Base-by-base conservation (phyloP, 2,888 invertebrate genomes). In the Girardia tigrina region DNA sequence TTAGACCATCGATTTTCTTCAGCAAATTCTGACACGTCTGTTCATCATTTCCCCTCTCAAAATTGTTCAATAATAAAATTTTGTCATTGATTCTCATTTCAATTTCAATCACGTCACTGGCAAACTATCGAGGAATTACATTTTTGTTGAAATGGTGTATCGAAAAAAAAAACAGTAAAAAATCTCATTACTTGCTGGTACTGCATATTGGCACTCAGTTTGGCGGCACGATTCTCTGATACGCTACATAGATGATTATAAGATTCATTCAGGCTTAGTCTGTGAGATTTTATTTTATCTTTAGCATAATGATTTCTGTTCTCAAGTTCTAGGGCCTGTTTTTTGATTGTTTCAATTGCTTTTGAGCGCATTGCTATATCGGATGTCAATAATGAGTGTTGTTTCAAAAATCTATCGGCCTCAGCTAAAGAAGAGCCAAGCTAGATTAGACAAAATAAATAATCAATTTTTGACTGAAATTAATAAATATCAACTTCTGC, bases 51-150 rank as follows among this genome's bases (percentile, higher is more conserved):
- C 94, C 95, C 70, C 90, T 89, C 83, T 94, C 94, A 8, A 87
- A 80, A 76, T 82, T 81, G 12, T 82, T 83, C 79, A 86, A 79
- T 71, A 89, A 87, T 0, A 90, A 90, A 23, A 89, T 87, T 78
- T 92, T 91, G 80, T 93, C 93, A 70, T 88, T 86, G 81, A 95
- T 89, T 94, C 94, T 95, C n/a, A 90, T 89, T 80, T 91, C 90
- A 0, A 92, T 91, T 84, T 97, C 95, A 0, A 89, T 87, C 1
- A 91, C 90, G 84, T 95, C 94, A 0, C 91, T 89, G 80, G 91
- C 90, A 81, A 93, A 91, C 89, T 91, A 84, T 76, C 78, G 77
- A 29, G 42, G 1, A 16, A 20, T 16, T 16, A 42, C 20, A 42
- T 42, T 42, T 42, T 42, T 14, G 42, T 42, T n/a, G n/a, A n/a